Conservation (phyloP, 2,888 invertebrate species). For the Tuta absoluta region DNA sequence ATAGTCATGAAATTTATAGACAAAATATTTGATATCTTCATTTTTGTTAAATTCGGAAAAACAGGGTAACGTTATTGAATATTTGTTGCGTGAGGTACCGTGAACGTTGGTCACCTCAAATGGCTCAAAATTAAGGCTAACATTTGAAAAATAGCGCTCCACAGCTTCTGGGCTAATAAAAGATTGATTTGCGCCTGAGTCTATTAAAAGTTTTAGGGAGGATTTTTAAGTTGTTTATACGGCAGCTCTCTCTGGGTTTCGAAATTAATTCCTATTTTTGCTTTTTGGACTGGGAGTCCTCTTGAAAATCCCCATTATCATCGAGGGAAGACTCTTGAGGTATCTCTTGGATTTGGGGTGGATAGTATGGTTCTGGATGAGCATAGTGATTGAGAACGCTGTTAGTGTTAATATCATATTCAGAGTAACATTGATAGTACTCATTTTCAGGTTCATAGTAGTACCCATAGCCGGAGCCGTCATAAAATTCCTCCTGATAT, state of each 20-base stretch:
- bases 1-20: constrained; percentile 32
- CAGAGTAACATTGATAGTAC: no score
- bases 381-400: no score
- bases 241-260: constrained; percentile 33
- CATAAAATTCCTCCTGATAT: neutral
- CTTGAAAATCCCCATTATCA: neutral
- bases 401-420: no score
- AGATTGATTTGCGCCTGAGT: constrained; percentile 24
- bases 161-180: neutral
- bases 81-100: constrained; percentile 29
- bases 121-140: neutral
- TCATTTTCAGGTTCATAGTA: neutral
- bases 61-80: constrained; percentile 34
- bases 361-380: constrained; percentile 2
- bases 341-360: no score
- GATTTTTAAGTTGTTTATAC: constrained; percentile 29
- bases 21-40: constrained; percentile 28
- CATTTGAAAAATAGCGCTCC: neutral
- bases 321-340: no score
- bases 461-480: constrained; percentile 19
- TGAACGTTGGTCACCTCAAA: constrained; percentile 24
- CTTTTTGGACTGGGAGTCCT: neutral
- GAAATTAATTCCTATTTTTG: constrained; percentile 33
- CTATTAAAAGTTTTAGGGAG: constrained; percentile 33
- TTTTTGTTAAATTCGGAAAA: constrained; percentile 34